phyloP scores from a whole-genome alignment of 2,797 vertebrate genomes.

The Sandelia bainsii region DNA sequence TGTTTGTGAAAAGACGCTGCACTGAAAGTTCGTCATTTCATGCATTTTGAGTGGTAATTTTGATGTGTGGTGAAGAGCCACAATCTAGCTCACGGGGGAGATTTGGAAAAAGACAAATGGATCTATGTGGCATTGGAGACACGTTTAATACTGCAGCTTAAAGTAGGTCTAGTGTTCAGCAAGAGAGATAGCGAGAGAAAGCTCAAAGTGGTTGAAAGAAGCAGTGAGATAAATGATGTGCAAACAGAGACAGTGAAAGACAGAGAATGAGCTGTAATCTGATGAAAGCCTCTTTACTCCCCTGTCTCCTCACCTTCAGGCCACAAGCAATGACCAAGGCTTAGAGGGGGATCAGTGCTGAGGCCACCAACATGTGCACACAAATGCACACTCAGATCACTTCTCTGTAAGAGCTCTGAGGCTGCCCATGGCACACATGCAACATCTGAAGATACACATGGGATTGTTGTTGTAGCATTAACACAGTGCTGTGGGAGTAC shows the following conservation, averaged over 20 bases:
- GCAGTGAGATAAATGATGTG: slow-evolving; percentile 55
- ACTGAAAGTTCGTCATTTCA: neutral
- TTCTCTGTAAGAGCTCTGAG: neutral
- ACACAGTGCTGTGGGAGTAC: neutral
- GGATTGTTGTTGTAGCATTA: neutral
- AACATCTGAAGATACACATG: slow-evolving; percentile 18
- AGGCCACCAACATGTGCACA: slow-evolving; percentile 57
- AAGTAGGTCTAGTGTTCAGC: slow-evolving; percentile 41
- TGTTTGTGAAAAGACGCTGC: no score
- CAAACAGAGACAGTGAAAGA: slow-evolving; percentile 60
- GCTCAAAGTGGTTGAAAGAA: slow-evolving; percentile 58
- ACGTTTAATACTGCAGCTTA: slow-evolving; percentile 38
- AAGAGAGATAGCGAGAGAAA: slow-evolving; percentile 14
- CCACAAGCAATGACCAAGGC: slow-evolving; percentile 65
- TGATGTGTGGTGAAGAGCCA: neutral
- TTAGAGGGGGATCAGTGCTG: slow-evolving; percentile 74
- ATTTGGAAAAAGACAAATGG: slow-evolving; percentile 43
- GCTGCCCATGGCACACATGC: slow-evolving; percentile 1
- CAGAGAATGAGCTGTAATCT: slow-evolving; percentile 78
- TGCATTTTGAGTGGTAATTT: slow-evolving; percentile 8
- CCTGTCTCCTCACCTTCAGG: slow-evolving; percentile 75
- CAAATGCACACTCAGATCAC: slow-evolving; percentile 10
- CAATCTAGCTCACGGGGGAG: slow-evolving; percentile 1
- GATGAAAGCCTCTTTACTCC: slow-evolving; percentile 82
- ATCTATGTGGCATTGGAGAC: slow-evolving; percentile 56